Base-by-base conservation (phyloP, 2,888 invertebrate species). In the Heliconius sara region DNA sequence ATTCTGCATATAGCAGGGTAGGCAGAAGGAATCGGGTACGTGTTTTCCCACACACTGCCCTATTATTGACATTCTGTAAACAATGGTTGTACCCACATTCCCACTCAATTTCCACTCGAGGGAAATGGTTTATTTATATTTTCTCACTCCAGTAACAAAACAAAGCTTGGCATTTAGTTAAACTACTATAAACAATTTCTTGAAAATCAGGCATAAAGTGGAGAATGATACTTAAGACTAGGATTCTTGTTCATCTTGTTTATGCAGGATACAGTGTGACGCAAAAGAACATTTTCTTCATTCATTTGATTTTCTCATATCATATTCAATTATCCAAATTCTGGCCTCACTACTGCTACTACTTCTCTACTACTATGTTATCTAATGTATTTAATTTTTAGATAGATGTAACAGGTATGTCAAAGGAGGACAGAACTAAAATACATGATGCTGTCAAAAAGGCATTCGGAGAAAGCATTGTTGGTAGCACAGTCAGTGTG, bases 371-470 rank as follows among this genome's bases (percentile, higher is more conserved):
- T 52, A 52, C 52, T 52, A 60, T n/a, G n/a, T 22, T n/a, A n/a
- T 60, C n/a, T 60, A n/a, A 60, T n/a, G n/a, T n/a, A n/a, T 27
- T 39, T 68, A 16, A 57, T n/a, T 81, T 81, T 66, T 93, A 96
- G 92, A 92, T 97, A 81, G 96, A 97, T 83, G 97, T 97, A 2
- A 97, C 96, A 0, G 93, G 96, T 12, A 92, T 97, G 84, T 93
- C 95, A 47, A 98, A 98, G 88, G 97, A 97, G 47, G 95, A 97
- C 70, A 95, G 98, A 72, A 97, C 96, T 6, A 95, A 94, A 85
- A 96, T 98, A 74, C 98, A 98, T 88, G 95, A 96, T 82, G 95
- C 97, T 47, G 95, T 98, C 0, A 97, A 97, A 87, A 96, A 96
- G 79, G 93, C 96, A 0, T 98, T 96, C 87, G 96, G 96, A 10